A percentile compares a stretch with the other conserved stretches of the same genome.
phyloP scores from a whole-genome alignment of 1,140 invertebrate species.

The Dolichoris vasculosae region DNA sequence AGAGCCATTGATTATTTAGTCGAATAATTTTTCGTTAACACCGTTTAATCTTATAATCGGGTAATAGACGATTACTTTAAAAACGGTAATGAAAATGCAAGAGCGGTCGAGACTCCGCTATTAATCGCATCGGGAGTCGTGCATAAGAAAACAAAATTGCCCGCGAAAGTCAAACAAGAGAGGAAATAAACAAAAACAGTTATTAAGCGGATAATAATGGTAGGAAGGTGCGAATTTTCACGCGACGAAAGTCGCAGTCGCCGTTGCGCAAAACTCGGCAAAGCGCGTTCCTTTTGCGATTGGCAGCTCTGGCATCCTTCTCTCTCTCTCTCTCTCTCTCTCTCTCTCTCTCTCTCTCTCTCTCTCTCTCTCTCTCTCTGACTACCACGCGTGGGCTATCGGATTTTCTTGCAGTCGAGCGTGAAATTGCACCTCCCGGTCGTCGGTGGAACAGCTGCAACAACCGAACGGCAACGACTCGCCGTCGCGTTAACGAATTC shows the following conservation, averaged over 20 bases:
- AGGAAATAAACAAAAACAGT: background rate
- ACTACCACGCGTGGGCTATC: background rate
- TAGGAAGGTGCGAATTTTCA: slow-evolving; percentile 16
- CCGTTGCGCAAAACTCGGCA: slow-evolving; percentile 4
- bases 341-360: background rate
- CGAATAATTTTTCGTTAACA: background rate
- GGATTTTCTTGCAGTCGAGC: slow-evolving; percentile 3
- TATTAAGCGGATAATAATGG: background rate
- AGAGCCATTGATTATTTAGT: background rate
- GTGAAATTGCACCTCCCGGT: slow-evolving; percentile 11
- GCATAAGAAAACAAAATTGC: background rate
- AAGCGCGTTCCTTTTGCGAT: background rate
- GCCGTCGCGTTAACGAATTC: background rate
- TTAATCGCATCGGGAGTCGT: no score
- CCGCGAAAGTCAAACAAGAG: background rate
- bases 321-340: background rate
- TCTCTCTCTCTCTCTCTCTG: background rate
- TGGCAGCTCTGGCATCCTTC: background rate
- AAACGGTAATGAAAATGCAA: background rate
- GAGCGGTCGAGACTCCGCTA: background rate
- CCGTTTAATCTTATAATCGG: background rate
- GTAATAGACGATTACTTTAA: slow-evolving; percentile 2
- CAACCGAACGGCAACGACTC: no score
- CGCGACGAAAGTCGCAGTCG: background rate
- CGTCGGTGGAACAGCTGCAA: background rate